Percentiles rank a stretch among this genome's conserved stretches.
Conservation (phyloP, 2,113 vertebrate species). For the Boulengeromyrus knoepffleri region DNA sequence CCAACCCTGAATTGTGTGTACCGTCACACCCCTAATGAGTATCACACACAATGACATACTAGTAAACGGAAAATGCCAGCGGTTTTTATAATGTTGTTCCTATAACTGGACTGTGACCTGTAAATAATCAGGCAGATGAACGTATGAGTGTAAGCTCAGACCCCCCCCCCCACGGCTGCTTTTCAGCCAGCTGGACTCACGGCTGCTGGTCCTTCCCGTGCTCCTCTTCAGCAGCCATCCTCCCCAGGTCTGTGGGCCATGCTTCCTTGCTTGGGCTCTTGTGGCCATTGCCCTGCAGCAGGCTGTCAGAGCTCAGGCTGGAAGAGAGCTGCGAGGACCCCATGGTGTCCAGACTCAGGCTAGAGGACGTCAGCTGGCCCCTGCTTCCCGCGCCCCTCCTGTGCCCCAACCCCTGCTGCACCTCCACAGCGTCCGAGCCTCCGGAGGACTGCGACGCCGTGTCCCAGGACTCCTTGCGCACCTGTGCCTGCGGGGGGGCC, state of each 20-base stretch:
- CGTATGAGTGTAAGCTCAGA: background rate
- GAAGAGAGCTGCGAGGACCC: slow-evolving; percentile 84
- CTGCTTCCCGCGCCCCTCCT: slow-evolving; percentile 39
- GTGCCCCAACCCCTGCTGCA: slow-evolving; percentile 45
- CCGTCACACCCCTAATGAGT: background rate
- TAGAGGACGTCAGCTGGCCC: slow-evolving; percentile 64
- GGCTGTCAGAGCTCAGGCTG: slow-evolving; percentile 79
- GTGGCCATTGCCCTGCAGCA: slow-evolving; percentile 57
- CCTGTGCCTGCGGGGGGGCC: slow-evolving; percentile 32
- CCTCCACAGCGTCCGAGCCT: slow-evolving; percentile 63
- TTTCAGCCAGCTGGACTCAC: slow-evolving; percentile 58
- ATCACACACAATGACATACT: background rate
- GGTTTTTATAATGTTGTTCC: background rate
- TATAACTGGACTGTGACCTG: background rate
- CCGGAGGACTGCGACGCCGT: slow-evolving; percentile 75
- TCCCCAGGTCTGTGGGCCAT: slow-evolving; percentile 63
- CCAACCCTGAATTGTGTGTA: background rate
- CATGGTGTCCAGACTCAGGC: slow-evolving; percentile 79
- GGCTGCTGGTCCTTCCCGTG: slow-evolving; percentile 58
- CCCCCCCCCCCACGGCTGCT: background rate
- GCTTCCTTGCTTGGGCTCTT: slow-evolving; percentile 64
- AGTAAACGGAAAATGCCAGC: background rate
- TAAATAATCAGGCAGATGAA: background rate
- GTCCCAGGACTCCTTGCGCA: slow-evolving; percentile 70
- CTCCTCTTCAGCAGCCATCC: slow-evolving; percentile 32